phyloP scores from a whole-genome alignment of 2,797 vertebrate species.

The Oreonectes daqikongensis region DNA sequence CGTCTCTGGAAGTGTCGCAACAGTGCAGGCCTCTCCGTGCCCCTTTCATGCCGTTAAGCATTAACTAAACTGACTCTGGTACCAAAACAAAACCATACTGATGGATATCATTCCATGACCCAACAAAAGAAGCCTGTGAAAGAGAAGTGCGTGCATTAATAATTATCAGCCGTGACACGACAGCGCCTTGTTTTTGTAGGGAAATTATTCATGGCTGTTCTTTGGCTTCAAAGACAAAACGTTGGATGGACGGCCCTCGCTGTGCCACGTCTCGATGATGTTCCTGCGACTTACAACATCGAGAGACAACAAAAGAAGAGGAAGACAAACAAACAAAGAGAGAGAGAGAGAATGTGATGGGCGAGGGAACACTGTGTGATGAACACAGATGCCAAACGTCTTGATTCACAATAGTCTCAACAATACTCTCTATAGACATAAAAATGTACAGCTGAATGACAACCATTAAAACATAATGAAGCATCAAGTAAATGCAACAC shows the following conservation, averaged over 20 bases:
- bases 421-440: neutral
- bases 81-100: constrained; percentile 63
- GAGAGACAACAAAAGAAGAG: neutral
- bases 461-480: constrained; percentile 1
- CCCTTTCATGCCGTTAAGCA: constrained; percentile 62
- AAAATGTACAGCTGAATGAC: neutral
- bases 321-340: neutral
- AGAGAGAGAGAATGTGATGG: neutral
- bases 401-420: neutral
- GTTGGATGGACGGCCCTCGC: constrained; percentile 61
- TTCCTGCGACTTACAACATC: neutral
- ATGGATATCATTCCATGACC: constrained; percentile 60
- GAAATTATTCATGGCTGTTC: constrained; percentile 55
- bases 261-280: constrained; percentile 56
- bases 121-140: constrained; percentile 57
- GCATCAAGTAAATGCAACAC: neutral
- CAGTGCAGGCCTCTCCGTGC: constrained; percentile 41
- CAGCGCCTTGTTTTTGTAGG: constrained; percentile 55
- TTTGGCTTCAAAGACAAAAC: constrained; percentile 66
- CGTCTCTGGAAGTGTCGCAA: constrained; percentile 56
- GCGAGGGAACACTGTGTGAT: neutral
- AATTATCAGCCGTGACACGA: constrained; percentile 55
- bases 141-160: constrained; percentile 65
- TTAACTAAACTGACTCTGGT: constrained; percentile 64
- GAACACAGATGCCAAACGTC: neutral